These are phyloP conservation scores for Plagodis dolabraria DNA, from an alignment of 2,888 invertebrate species.

Conservation along the genomic window DNA sequence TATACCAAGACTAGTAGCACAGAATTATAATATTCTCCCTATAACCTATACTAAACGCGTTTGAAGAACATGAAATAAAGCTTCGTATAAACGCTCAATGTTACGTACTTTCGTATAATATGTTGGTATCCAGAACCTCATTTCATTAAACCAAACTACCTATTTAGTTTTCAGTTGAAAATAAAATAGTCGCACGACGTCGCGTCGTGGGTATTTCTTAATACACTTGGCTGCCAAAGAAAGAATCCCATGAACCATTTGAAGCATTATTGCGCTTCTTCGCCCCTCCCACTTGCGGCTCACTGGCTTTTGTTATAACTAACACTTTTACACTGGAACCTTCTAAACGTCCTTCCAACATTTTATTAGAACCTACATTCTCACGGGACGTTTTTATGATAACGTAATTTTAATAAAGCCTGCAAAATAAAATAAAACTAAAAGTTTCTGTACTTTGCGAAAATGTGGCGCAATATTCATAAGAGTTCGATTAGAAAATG, in stretches of 20 bases:
- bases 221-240: constrained; percentile 55
- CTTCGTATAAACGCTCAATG: too few relatives aligned
- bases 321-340: constrained; percentile 37
- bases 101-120: constrained; percentile 11
- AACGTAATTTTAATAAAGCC: constrained; percentile 9
- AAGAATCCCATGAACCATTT: constrained; percentile 54
- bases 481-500: background rate
- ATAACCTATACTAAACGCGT: too few relatives aligned
- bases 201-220: constrained; percentile 52
- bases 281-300: constrained; percentile 40
- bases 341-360: constrained; percentile 37
- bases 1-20: too few relatives aligned
- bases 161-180: constrained; percentile 40
- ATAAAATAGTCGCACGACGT: constrained; percentile 50
- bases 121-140: constrained; percentile 19
- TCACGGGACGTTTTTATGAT: constrained; percentile 25
- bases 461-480: constrained; percentile 5
- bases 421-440: constrained; percentile 7
- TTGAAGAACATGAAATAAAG: too few relatives aligned
- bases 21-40: too few relatives aligned
- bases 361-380: constrained; percentile 34
- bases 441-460: background rate
- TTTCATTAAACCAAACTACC: constrained; percentile 28
- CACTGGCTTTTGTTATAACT: constrained; percentile 46
- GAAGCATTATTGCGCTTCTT: constrained; percentile 45